Evolutionary conservation across 2,888 invertebrate species (phyloP).

Genomic region (Caenorhabditis macrosperma): DNA sequence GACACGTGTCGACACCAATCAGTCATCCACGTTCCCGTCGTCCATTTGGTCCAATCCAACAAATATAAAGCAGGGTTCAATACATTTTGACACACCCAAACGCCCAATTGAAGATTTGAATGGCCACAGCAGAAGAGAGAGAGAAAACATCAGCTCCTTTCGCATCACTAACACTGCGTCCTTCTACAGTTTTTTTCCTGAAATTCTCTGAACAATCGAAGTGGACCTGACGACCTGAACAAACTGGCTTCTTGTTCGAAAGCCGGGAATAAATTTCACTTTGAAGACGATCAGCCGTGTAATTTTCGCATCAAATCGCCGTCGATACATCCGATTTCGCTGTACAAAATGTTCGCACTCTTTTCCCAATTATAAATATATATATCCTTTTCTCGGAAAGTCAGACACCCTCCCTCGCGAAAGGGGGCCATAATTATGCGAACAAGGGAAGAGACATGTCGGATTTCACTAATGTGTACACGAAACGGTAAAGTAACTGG

Average conservation of each 20-base stretch:
- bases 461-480: constrained; percentile 9
- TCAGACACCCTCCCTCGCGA: background rate
- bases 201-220: too few species aligned
- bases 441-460: background rate
- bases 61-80: too few species aligned
- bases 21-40: too few species aligned
- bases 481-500: constrained; percentile 30
- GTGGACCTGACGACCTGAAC: too few species aligned
- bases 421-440: constrained; percentile 5
- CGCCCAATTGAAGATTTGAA: too few species aligned
- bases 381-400: background rate
- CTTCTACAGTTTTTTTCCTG: too few species aligned
- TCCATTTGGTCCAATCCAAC: too few species aligned
- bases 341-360: constrained; percentile 23
- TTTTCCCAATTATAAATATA: background rate
- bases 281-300: background rate
- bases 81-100: too few species aligned
- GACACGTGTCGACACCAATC: too few species aligned
- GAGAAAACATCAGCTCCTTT: too few species aligned
- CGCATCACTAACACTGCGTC: too few species aligned
- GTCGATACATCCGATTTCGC: background rate
- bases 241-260: background rate
- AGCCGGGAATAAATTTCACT: background rate
- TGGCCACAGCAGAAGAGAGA: too few species aligned
- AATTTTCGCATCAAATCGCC: constrained; percentile 1